Base-by-base conservation (phyloP, 1,140 invertebrate species). In the Steinernema feltiae region DNA sequence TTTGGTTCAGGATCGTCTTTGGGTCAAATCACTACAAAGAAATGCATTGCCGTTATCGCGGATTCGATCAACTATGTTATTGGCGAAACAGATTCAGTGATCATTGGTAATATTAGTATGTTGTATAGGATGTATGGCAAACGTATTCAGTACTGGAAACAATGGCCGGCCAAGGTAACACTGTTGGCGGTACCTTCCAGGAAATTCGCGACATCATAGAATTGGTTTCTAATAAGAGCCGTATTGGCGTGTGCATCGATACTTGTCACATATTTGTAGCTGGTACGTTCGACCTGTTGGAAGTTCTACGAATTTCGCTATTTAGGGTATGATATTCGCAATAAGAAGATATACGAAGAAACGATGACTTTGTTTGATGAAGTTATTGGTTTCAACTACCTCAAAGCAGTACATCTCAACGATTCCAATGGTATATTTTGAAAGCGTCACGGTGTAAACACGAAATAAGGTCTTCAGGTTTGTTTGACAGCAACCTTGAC, bases 231-330 rank as follows among this genome's bases (percentile, higher is more conserved):
- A 88, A 90, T 78, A 88, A 88, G 74, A 80, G 85, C 1, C 78
- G 89, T 48, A 81, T 90, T 70, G 89, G 89, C 18, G 87, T 90
- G 24, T 90, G 89, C 79, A 74, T 90, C 21, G 89, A 90, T 78
- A 90, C 89, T 0, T 90, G 89, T 81, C 89, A 90, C 83, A 88
- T 89, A 27, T 89, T 89, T 84, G 89, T 89, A 78, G 89, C 89
- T 74, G 89, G 89, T 89, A 73, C 17, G 27, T 81, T 76, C 70
- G 21, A 32, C 29, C 24, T 41, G 27, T 71, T 63, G 1, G n/a
- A 12, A 72, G n/a, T 72, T 24, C 1, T n/a, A 46, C 21, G 24
- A 2, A 32, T 17, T 18, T 30, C 21, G 30, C 69, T 41, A 79
- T 82, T 12, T 73, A 89, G 89, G 89, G 18, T 89, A 88, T 85